Percentiles rank a stretch among this genome's conserved stretches.
These are phyloP conservation scores for Ormyrus thymus DNA, from an alignment of 2,888 invertebrate genomes.

Conservation along the genomic window DNA sequence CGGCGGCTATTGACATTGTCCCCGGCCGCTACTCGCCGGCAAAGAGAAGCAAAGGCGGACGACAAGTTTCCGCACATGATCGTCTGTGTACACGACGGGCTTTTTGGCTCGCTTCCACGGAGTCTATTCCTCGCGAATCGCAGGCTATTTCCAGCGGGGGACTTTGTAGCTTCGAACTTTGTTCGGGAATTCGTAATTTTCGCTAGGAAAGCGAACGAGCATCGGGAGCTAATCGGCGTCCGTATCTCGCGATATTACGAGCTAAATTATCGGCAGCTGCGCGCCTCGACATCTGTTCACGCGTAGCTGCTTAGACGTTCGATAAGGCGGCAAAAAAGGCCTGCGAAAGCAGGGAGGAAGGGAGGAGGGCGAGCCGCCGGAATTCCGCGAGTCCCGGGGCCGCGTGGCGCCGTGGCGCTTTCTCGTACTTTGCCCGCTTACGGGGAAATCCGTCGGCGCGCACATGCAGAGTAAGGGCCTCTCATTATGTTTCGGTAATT, in stretches of 20 bases:
- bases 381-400: slow-evolving; percentile 18
- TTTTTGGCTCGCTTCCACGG: slow-evolving; percentile 15
- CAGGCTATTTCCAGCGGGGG: slow-evolving; percentile 14
- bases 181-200: background rate
- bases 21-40: slow-evolving; percentile 3
- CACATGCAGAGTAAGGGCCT: slow-evolving; percentile 58
- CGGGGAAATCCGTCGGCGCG: slow-evolving; percentile 57
- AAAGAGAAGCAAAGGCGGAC: slow-evolving; percentile 13
- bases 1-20: slow-evolving; percentile 43
- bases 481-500: slow-evolving; percentile 75
- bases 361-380: background rate
- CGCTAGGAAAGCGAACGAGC: background rate
- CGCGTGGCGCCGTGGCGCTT: slow-evolving; percentile 1
- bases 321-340: background rate
- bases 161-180: background rate
- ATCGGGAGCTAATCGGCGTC: background rate
- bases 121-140: background rate
- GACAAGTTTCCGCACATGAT: slow-evolving; percentile 1
- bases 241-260: no score
- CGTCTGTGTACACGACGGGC: background rate
- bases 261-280: no score
- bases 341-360: background rate
- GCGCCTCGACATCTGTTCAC: no score
- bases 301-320: no score
- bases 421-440: background rate